Evolutionary conservation across 23 tunicate species (phyloP).

Genomic region (Styela plicata): DNA sequence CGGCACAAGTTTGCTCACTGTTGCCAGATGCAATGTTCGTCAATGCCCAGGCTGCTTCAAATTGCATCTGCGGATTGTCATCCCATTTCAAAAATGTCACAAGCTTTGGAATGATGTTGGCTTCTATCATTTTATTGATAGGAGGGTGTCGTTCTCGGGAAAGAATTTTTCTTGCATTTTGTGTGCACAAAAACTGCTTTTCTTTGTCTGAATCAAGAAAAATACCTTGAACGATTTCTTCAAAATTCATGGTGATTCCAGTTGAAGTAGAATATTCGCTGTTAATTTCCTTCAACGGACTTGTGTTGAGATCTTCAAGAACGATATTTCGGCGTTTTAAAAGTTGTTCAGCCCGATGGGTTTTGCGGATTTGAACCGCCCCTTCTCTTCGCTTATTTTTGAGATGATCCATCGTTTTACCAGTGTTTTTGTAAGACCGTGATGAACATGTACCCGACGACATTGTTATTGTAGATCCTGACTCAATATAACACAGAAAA

Average conservation of each 20-base stretch:
- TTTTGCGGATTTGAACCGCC: slow-evolving; percentile 78
- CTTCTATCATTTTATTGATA: slow-evolving; percentile 74
- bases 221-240: slow-evolving; percentile 76
- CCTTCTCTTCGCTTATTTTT: slow-evolving; percentile 77
- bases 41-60: slow-evolving; percentile 99
- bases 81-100: slow-evolving; percentile 86
- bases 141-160: slow-evolving; percentile 97
- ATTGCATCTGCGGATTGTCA: slow-evolving; percentile 73
- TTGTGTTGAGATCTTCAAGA: slow-evolving; percentile 87
- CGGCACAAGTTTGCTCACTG: slow-evolving; percentile 90
- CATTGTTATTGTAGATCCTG: background rate
- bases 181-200: slow-evolving; percentile 68
- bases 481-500: background rate
- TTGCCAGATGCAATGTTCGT: slow-evolving; percentile 97
- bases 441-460: background rate
- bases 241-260: slow-evolving; percentile 52
- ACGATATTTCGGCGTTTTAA: slow-evolving; percentile 84
- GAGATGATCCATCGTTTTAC: slow-evolving; percentile 32
- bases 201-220: slow-evolving; percentile 36
- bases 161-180: slow-evolving; percentile 84
- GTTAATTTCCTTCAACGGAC: slow-evolving; percentile 88
- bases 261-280: slow-evolving; percentile 23
- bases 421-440: slow-evolving; percentile 13
- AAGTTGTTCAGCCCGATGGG: slow-evolving; percentile 84
- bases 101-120: slow-evolving; percentile 67